Evolutionary conservation across 23 tunicate genomes (phyloP), one percentile per base, ranked within the genome.

Genomic region (Ascidia mentula): DNA sequence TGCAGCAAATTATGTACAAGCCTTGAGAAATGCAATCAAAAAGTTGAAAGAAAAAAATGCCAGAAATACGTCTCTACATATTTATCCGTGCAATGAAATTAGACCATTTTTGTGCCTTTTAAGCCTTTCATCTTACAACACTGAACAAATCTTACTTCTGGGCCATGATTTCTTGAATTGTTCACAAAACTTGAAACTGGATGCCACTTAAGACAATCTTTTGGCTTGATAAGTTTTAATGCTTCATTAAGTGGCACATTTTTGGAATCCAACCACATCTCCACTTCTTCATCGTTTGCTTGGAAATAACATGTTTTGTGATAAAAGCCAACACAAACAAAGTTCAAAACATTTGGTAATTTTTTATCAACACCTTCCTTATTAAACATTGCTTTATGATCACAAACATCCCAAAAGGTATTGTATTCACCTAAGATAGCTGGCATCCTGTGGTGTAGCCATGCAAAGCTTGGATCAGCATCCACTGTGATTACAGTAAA

Each of bases 401-500:
- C n/a, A n/a, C n/a, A n/a, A n/a, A n/a, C n/a, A n/a, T n/a, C n/a
- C n/a, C n/a, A n/a, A n/a, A n/a, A n/a, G 53, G 53, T 42, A 77
- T 79, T 5, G 28, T n/a, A 69, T 37, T 5, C 59, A 88, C 87
- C 89, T 28, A 93, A 40, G 31, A 93, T 60, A 7, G 98, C 98
- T 8, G 98, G 98, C 98, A 93, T 93, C 24, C 98, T 79, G 40
- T 93, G 98, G 60, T 93, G 98, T 34, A 93, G 76, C 84, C 87
- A 84, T 22, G 89, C 38, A 75, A 93, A 93, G 22, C 69, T 75
- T 6, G 73, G 45, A 35, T 91, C 82, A 2, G 98, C 79, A 71
- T 93, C 98, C 71, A 93, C 98, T 61, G 98, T 93, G 72, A 93
- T 93, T 31, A 93, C 80, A 13, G 98, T 73, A 38, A 88, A 93